Percentiles rank a stretch among this genome's conserved stretches.
These are phyloP conservation scores for Eclectus roratus DNA, from an alignment of 2,113 vertebrate species.

Conservation along the genomic window DNA sequence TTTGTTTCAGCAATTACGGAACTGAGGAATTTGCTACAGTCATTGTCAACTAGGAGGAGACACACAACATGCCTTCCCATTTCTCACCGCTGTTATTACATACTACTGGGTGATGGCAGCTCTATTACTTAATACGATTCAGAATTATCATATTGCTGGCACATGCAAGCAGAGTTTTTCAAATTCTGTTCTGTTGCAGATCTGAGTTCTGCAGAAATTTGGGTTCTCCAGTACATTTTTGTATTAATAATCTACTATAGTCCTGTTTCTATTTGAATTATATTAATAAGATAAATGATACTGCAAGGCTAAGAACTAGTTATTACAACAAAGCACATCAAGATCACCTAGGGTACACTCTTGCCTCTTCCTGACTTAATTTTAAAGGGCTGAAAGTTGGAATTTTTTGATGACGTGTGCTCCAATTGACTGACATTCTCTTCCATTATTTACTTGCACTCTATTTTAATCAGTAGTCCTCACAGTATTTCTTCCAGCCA, in stretches of 20 bases:
- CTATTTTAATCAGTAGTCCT: neutral
- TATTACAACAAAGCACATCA: neutral
- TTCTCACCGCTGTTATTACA: neutral
- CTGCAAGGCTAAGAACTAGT: neutral
- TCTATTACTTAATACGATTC: neutral
- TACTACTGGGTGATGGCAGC: neutral
- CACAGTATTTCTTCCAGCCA: neutral
- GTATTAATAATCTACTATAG: neutral
- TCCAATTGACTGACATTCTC: neutral
- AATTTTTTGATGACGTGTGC: neutral
- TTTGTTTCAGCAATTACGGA: neutral
- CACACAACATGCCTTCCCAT: neutral
- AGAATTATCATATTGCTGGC: neutral
- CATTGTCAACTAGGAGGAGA: neutral
- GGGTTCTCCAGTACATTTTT: neutral
- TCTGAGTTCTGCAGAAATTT: neutral
- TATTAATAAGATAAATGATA: neutral
- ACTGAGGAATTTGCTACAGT: neutral
- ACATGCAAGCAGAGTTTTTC: neutral
- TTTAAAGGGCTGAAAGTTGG: neutral
- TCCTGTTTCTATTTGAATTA: neutral
- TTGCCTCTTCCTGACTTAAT: neutral
- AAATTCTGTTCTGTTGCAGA: neutral
- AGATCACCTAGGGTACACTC: neutral
- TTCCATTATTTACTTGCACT: neutral